Percentiles rank a stretch among this genome's conserved stretches.
These are phyloP conservation scores for Lysiphlebus fabarum DNA, from an alignment of 1,140 invertebrate species.

Conservation along the genomic window DNA sequence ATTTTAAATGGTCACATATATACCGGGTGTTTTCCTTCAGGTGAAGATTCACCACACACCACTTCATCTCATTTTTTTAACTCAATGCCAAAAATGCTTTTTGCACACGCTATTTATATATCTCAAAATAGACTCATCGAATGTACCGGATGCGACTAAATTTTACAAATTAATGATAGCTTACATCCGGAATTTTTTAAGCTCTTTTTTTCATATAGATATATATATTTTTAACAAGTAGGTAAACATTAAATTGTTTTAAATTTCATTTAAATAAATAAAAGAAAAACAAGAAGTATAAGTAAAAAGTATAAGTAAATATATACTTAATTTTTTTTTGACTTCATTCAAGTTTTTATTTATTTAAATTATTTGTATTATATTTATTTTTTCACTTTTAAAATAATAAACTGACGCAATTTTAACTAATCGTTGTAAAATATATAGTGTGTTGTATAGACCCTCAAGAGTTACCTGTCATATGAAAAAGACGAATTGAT, in stretches of 20 bases:
- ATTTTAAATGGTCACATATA: not conserved
- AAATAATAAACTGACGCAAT: too few species aligned
- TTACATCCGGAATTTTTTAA: constrained; percentile 12
- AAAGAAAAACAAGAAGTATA: too few species aligned
- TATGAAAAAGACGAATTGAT: constrained; percentile 23
- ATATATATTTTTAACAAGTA: constrained; percentile 9
- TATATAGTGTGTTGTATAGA: too few species aligned
- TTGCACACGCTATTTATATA: constrained; percentile 13
- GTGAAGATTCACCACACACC: constrained; percentile 2
- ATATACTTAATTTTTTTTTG: too few species aligned
- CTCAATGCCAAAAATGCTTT: constrained; percentile 15
- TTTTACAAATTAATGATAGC: constrained; percentile 6
- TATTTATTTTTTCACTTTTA: too few species aligned
- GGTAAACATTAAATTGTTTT: constrained; percentile 12
- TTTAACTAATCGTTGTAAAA: too few species aligned
- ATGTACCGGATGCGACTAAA: constrained; percentile 7
- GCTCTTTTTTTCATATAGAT: not conserved
- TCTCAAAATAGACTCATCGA: constrained; percentile 15
- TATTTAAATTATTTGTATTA: too few species aligned
- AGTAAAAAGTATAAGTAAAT: too few species aligned
- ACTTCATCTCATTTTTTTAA: not conserved
- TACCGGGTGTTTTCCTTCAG: not conserved
- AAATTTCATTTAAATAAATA: too few species aligned
- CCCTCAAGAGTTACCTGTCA: too few species aligned
- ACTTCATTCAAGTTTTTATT: too few species aligned